Evolutionary conservation across 1,140 invertebrate genomes (phyloP), one percentile per base, ranked within the genome.

Genomic region (Euura lappo): DNA sequence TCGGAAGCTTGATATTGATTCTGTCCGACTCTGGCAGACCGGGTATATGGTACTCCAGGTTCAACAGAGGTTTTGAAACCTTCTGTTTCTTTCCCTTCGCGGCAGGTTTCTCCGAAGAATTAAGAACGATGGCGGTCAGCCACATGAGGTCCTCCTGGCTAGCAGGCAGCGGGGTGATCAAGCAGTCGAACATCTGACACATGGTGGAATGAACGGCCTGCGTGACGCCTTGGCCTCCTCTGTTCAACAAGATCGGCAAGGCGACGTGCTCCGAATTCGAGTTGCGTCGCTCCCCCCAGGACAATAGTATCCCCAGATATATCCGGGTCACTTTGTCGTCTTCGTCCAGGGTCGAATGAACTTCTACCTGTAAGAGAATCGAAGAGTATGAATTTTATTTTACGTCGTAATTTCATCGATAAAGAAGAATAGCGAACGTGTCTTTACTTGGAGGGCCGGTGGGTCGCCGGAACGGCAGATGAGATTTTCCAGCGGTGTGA

Each of bases 151-250:
- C 85, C 5, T 83, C 75, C 5, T 81, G 72, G 3, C 68, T 78
- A 4, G 72, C 75, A 28, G 80, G 66, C 8, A 86, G 43, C 13
- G 72, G 11, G 44, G 82, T 70, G 47, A 85, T 68, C 43, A 77
- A 73, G 44, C 84, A 86, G 72, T 86, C 84, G 69, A 86, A 86
- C 80, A 86, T 84, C 8, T 68, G 76, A 44, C 65, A 68, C n/a
- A 86, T 65, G 3, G 76, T 77, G 4, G 65, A 69, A 67, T 86
- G 81, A 4, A 85, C 82, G 11, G 77, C 79, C 10, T 74, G 68
- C 66, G 80, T 81, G 10, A 78, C 76, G 67, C 71, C 81, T 69
- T 69, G 66, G n/a, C 78, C 83, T n/a, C 84, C 84, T 70, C 80
- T 76, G 70, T 83, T 84, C 11, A 86, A 69, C 1, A 86, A 44